Evolutionary conservation across 1,140 invertebrate species (phyloP).

Genomic region (Papilio aristodemus): DNA sequence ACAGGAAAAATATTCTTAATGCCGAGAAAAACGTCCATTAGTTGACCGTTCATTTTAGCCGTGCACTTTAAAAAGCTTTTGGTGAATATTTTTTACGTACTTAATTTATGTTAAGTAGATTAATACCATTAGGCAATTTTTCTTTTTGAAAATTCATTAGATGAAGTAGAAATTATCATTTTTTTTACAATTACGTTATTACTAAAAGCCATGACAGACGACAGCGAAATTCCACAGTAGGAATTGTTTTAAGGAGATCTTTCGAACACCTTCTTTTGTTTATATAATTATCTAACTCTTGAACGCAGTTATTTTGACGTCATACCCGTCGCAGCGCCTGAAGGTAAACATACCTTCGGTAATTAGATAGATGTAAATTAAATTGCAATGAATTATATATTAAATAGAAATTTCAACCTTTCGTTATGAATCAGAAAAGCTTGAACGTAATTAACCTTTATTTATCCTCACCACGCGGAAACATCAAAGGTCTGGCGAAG

Average conservation of each 20-base stretch:
- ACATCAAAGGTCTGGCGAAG: neutral
- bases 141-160: neutral
- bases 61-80: neutral
- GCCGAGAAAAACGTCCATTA: neutral
- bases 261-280: no score
- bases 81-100: neutral
- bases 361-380: no score
- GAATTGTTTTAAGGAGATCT: no score
- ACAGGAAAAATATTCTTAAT: constrained; percentile 7
- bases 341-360: no score
- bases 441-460: neutral
- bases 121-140: constrained; percentile 8
- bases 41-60: constrained; percentile 10
- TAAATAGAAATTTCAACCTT: no score
- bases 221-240: no score
- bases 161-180: neutral
- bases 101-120: neutral
- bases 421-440: neutral
- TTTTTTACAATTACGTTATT: no score
- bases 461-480: neutral
- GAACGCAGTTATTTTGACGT: no score
- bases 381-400: no score
- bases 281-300: no score
- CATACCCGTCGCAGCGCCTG: no score
- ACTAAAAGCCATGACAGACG: no score